A percentile compares a stretch with the other conserved stretches of the same genome.
These are phyloP conservation scores for Anas bahamensis DNA, from an alignment of 2,797 vertebrate genomes.

Conservation along the genomic window DNA sequence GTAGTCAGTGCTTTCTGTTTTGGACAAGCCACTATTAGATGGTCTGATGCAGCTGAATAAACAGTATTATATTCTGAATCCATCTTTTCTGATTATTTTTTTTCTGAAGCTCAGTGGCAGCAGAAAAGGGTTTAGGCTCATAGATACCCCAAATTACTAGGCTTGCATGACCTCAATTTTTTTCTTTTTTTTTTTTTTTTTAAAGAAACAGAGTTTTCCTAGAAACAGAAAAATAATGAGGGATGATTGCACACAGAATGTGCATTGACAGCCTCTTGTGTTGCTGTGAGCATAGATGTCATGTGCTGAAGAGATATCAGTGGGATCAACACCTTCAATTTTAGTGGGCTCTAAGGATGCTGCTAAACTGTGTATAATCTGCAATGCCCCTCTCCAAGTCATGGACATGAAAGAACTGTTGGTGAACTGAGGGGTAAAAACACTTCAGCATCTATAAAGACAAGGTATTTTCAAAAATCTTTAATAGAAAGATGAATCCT, in stretches of 20 bases:
- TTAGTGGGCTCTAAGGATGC: background rate
- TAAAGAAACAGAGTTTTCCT: background rate
- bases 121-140: background rate
- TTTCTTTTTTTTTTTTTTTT: background rate
- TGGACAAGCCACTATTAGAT: background rate
- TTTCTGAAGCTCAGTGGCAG: background rate
- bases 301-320: constrained; percentile 2
- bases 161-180: background rate
- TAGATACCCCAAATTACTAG: background rate
- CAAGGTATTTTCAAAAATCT: background rate
- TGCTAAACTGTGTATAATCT: background rate
- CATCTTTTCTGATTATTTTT: background rate
- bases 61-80: background rate
- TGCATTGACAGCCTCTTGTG: background rate
- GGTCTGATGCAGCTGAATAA: background rate
- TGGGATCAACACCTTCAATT: background rate
- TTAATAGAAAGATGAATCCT: background rate
- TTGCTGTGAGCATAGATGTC: background rate
- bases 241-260: background rate
- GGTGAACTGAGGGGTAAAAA: background rate
- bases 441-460: background rate
- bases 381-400: background rate
- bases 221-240: background rate
- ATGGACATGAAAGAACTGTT: background rate
- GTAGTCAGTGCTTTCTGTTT: background rate